These are phyloP conservation scores for Drepana arcuata DNA, from an alignment of 1,140 invertebrate genomes.

Conservation along the genomic window DNA sequence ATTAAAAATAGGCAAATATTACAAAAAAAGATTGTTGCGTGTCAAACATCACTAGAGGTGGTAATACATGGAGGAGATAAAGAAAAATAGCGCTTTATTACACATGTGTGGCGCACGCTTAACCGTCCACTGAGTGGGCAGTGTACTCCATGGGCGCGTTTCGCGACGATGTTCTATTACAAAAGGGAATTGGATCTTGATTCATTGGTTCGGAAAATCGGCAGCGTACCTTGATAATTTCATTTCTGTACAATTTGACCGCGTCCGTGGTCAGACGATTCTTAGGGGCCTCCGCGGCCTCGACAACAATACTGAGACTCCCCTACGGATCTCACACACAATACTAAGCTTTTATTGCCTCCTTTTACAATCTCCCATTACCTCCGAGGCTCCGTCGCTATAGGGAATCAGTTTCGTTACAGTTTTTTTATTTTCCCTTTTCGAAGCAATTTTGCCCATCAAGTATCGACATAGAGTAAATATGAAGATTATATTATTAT, in stretches of 20 bases:
- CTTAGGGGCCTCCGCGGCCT: conserved; percentile 54
- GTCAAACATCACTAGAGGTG: no score
- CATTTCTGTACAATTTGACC: conserved; percentile 72
- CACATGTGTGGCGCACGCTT: no score
- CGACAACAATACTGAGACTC: conserved; percentile 59
- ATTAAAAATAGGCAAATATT: no score
- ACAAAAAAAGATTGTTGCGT: no score
- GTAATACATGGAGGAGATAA: no score
- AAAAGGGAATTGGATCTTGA: conserved; percentile 72
- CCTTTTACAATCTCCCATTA: conserved; percentile 70
- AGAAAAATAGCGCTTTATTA: no score
- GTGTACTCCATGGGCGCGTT: conserved; percentile 57
- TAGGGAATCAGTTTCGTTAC: conserved; percentile 68
- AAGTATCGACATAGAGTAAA: conserved; percentile 31
- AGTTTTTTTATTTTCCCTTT: conserved; percentile 51
- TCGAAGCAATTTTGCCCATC: no score
- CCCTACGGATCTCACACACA: conserved; percentile 62
- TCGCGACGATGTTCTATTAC: conserved; percentile 70
- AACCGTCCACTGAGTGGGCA: conserved; percentile 58
- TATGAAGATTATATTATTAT: no score
- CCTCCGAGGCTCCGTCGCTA: conserved; percentile 47
- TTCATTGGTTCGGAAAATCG: conserved; percentile 72
- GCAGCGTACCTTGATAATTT: conserved; percentile 72
- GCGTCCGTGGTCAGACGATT: conserved; percentile 65
- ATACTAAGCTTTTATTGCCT: conserved; percentile 71